Percentiles rank a stretch among this genome's conserved stretches.
These are phyloP conservation scores for Patella depressa DNA, from an alignment of 2,888 invertebrate species.

Conservation along the genomic window DNA sequence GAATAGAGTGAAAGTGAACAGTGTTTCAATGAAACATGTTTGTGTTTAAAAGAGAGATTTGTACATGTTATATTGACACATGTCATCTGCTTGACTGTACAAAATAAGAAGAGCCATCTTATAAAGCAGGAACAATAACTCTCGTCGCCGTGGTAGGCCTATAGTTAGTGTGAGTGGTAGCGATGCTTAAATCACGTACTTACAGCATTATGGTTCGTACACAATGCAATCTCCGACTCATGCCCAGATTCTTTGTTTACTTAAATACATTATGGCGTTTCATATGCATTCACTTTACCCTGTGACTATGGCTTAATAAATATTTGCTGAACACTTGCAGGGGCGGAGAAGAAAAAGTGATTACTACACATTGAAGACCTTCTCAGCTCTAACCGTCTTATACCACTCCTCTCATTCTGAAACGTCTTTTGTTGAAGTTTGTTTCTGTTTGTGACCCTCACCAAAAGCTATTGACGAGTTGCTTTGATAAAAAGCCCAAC, in stretches of 20 bases:
- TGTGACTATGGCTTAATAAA: not conserved
- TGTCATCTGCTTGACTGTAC: too few species aligned
- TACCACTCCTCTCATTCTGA: not conserved
- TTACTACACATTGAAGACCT: conserved; percentile 1
- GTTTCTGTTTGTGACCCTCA: not conserved
- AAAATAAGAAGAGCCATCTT: too few species aligned
- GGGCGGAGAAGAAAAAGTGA: conserved; percentile 9
- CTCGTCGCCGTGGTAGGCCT: too few species aligned
- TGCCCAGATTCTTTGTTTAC: not conserved
- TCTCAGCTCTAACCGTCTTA: conserved; percentile 6
- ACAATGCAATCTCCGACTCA: too few species aligned
- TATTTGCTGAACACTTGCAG: conserved; percentile 8
- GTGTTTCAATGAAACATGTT: too few species aligned
- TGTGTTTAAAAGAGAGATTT: too few species aligned
- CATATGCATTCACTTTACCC: not conserved
- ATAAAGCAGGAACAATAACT: too few species aligned
- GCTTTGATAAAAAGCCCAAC: not conserved
- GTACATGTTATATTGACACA: too few species aligned
- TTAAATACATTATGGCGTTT: conserved; percentile 7
- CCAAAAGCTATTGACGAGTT: conserved; percentile 7
- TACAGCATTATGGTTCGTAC: too few species aligned
- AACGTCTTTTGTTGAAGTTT: not conserved
- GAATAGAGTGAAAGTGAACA: too few species aligned
- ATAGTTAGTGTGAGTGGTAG: too few species aligned
- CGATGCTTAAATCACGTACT: too few species aligned